Conservation (phyloP, 2,888 invertebrate species). For the Temnothorax unifasciatus region DNA sequence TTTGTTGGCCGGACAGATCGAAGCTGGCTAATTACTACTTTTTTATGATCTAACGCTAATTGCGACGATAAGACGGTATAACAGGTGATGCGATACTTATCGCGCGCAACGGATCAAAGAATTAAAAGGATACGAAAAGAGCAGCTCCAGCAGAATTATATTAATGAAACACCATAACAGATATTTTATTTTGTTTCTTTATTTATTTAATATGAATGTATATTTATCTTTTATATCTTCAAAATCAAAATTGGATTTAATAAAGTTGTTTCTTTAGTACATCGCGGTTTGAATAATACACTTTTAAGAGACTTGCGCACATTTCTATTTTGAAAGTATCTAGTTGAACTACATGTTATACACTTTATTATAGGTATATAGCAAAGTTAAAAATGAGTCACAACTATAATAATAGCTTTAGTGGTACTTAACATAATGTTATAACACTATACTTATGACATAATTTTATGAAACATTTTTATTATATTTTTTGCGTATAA, state of each 20-base stretch:
- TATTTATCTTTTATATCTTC: background rate
- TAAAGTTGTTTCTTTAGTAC: background rate
- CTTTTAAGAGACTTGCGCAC: background rate
- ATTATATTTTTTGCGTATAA: background rate
- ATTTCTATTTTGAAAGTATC: background rate
- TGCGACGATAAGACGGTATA: background rate
- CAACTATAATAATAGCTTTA: background rate
- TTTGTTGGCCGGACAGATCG: slow-evolving; percentile 15
- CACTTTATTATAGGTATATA: no score
- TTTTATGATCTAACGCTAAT: slow-evolving; percentile 36
- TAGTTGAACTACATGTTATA: background rate
- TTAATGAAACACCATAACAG: background rate
- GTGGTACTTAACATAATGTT: background rate
- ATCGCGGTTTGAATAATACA: background rate
- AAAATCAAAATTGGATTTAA: background rate
- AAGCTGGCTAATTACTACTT: slow-evolving; percentile 13
- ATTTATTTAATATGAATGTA: background rate
- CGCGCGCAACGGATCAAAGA: background rate
- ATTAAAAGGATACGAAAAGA: background rate
- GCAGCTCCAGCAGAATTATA: background rate
- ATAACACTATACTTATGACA: background rate
- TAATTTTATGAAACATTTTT: background rate
- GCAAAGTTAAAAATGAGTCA: no score
- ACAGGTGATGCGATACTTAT: slow-evolving; percentile 6
- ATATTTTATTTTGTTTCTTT: background rate